phyloP scores from a whole-genome alignment of 2,113 vertebrate species.

The Lasiurus borealis region DNA sequence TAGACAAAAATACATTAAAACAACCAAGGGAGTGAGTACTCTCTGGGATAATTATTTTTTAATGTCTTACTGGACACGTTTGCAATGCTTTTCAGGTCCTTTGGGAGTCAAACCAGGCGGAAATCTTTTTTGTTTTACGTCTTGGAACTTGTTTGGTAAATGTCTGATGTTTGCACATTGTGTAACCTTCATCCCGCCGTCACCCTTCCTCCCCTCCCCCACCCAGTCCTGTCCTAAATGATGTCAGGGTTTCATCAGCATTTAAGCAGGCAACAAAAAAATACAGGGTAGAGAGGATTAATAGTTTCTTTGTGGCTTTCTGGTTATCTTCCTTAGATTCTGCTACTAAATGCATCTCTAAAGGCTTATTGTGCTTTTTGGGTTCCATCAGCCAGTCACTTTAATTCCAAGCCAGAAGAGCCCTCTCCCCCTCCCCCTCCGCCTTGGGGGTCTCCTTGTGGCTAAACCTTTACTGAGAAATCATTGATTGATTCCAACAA shows the following conservation, averaged over 20 bases:
- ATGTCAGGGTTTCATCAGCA: conserved; percentile 63
- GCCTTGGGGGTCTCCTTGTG: conserved; percentile 37
- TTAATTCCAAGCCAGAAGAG: conserved; percentile 57
- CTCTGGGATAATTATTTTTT: conserved; percentile 91
- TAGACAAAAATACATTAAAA: conserved; percentile 92
- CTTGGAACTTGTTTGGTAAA: conserved; percentile 83
- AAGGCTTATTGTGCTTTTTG: background rate
- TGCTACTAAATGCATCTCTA: background rate
- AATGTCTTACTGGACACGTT: conserved; percentile 89
- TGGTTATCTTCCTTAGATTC: conserved; percentile 34
- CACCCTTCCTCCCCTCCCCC: too few relatives aligned
- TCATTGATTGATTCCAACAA: background rate
- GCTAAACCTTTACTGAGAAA: background rate
- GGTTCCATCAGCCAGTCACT: background rate
- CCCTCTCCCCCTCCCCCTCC: conserved; percentile 37
- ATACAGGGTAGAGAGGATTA: background rate
- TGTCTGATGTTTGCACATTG: conserved; percentile 83
- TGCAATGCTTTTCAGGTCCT: conserved; percentile 90
- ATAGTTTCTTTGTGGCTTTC: conserved; percentile 58
- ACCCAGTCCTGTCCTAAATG: background rate
- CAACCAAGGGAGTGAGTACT: conserved; percentile 91
- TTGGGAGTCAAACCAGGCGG: conserved; percentile 85
- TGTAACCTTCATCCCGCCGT: conserved; percentile 72
- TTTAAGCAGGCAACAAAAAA: conserved; percentile 46
- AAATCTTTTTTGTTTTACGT: conserved; percentile 81